phyloP scores from a whole-genome alignment of 2,113 vertebrate species.

The Oreochromis tanganicae region DNA sequence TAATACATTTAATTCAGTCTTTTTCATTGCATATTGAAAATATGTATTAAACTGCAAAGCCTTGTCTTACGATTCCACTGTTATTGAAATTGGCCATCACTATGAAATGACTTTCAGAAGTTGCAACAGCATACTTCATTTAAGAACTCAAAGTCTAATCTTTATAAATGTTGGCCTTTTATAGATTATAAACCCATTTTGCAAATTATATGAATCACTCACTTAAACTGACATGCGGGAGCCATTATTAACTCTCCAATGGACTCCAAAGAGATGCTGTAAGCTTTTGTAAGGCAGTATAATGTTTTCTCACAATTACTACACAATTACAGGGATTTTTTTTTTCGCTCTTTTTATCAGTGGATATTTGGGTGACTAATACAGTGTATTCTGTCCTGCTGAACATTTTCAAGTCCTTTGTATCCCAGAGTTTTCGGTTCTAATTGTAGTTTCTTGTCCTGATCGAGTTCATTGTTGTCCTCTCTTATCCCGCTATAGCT shows the following conservation, averaged over 20 bases:
- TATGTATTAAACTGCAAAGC: neutral
- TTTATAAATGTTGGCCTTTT: neutral
- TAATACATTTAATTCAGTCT: neutral
- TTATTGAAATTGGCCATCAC: neutral
- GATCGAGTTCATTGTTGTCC: neutral
- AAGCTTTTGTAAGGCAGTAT: neutral
- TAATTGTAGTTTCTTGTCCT: neutral
- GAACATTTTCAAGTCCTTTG: neutral
- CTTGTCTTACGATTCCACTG: neutral
- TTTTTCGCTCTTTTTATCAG: neutral
- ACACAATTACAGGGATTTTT: neutral
- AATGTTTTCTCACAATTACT: neutral
- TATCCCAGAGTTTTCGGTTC: neutral
- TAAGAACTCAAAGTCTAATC: neutral
- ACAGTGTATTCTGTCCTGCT: neutral
- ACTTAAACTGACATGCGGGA: neutral
- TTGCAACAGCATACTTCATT: neutral
- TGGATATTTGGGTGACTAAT: neutral
- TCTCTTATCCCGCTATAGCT: neutral
- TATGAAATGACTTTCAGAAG: conserved; percentile 4
- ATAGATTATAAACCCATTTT: neutral
- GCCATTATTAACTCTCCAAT: neutral
- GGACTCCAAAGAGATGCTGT: neutral
- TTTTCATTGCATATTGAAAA: neutral
- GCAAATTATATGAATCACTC: neutral